Evolutionary conservation across 2,113 vertebrate genomes (phyloP).

Genomic region (Acrocephalus arundinaceus): DNA sequence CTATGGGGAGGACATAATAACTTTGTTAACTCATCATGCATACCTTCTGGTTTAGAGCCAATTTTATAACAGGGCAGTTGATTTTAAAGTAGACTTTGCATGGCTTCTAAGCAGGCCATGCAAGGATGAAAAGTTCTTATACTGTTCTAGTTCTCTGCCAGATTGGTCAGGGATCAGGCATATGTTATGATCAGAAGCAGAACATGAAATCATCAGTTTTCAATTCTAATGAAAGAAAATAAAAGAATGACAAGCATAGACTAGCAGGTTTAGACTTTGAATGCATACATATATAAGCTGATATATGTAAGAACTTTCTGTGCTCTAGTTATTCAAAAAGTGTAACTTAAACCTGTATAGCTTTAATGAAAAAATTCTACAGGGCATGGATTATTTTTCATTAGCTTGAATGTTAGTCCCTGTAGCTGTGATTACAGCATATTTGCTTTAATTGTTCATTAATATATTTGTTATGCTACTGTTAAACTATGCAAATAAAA

Average conservation of each 20-base stretch:
- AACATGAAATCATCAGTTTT: neutral
- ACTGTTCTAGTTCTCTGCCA: neutral
- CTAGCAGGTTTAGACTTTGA: neutral
- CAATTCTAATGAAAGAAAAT: neutral
- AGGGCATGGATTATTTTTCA: neutral
- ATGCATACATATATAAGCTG: neutral
- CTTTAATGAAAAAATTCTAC: neutral
- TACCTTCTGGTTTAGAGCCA: neutral
- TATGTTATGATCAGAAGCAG: neutral
- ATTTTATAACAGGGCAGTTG: neutral
- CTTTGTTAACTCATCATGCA: neutral
- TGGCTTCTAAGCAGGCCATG: neutral
- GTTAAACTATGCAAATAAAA: neutral
- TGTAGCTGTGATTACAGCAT: neutral
- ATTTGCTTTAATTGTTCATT: constrained; percentile 25
- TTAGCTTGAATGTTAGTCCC: neutral
- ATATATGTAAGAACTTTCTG: neutral
- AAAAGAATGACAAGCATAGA: neutral
- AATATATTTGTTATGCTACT: neutral
- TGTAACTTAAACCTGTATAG: neutral
- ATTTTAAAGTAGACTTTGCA: neutral
- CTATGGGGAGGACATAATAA: neutral
- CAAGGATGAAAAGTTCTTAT: neutral
- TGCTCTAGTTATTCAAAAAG: neutral
- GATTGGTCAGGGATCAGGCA: neutral